phyloP scores from a whole-genome alignment of 2,113 vertebrate species.

The Pandion haliaetus region DNA sequence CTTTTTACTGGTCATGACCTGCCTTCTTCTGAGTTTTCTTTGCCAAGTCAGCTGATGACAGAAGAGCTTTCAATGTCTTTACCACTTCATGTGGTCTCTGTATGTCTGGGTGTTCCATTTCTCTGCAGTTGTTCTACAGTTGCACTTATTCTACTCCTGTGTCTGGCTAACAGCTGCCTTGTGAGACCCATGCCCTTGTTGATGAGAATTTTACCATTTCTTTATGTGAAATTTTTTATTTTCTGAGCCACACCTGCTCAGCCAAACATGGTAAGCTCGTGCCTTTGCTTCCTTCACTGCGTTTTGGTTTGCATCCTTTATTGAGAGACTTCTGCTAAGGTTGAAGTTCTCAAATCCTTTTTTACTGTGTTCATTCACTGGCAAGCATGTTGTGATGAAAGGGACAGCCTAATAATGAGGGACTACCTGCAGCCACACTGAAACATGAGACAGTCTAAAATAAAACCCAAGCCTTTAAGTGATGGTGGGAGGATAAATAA shows the following conservation, averaged over 20 bases:
- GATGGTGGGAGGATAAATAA: neutral
- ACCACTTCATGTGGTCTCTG: neutral
- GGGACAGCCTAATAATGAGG: neutral
- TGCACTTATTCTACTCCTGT: neutral
- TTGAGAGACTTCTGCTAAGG: neutral
- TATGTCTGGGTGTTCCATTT: neutral
- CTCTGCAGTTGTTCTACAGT: neutral
- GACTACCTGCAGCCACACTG: neutral
- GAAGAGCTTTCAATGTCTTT: neutral
- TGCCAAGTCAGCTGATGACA: neutral
- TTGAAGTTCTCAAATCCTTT: neutral
- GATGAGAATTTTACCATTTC: neutral
- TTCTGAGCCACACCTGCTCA: neutral
- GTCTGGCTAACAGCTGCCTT: neutral
- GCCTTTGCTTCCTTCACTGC: neutral
- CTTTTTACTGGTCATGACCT: neutral
- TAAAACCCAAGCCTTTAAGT: neutral
- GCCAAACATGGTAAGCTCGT: neutral
- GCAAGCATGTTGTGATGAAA: neutral
- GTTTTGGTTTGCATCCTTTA: neutral
- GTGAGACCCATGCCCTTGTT: neutral
- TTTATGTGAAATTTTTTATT: neutral
- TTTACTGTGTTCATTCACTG: neutral
- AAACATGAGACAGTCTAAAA: neutral
- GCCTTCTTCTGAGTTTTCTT: neutral